Evolutionary conservation across 1,140 invertebrate genomes (phyloP).

Genomic region (Drosophila watanabei): DNA sequence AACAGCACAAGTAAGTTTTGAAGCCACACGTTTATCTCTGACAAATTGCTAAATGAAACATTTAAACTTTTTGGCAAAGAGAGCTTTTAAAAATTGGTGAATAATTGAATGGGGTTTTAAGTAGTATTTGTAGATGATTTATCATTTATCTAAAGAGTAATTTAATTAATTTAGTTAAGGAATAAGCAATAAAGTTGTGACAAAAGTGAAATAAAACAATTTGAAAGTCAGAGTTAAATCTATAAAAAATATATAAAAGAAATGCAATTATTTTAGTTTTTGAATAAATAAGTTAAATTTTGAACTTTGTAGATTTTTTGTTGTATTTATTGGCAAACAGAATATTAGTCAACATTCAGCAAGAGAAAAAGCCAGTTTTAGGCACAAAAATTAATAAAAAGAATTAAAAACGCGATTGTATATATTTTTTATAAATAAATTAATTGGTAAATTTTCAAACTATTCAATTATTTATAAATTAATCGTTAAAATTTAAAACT

Average conservation of each 20-base stretch:
- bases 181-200: background rate
- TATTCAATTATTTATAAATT: no score
- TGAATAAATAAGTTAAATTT: background rate
- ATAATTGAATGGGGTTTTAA: background rate
- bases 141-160: background rate
- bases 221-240: background rate
- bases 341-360: no score
- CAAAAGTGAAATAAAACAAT: background rate
- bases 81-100: background rate
- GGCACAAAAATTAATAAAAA: no score
- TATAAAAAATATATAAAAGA: background rate
- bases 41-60: slow-evolving; percentile 29
- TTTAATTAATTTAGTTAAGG: background rate
- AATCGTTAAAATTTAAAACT: no score
- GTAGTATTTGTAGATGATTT: background rate
- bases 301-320: background rate
- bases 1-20: slow-evolving; percentile 69
- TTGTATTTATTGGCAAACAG: no score
- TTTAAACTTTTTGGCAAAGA: background rate
- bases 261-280: background rate
- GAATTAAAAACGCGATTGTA: no score
- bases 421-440: no score
- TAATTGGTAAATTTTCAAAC: no score
- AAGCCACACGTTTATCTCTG: slow-evolving; percentile 34
- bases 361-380: no score